phyloP scores from a whole-genome alignment of 2,797 vertebrate genomes.

The Rhodeus uyekii region DNA sequence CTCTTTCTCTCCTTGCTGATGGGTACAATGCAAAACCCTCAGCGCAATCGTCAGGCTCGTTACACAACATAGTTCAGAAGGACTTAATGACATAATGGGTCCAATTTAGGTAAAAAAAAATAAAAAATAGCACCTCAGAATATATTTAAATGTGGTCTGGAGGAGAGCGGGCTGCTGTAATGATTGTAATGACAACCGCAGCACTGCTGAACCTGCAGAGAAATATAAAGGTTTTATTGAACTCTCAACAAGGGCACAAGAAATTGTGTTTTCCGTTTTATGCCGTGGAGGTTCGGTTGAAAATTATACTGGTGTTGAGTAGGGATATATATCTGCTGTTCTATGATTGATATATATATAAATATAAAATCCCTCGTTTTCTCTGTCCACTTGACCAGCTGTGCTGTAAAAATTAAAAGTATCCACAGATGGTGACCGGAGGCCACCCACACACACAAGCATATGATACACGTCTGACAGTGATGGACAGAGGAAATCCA shows the following conservation, averaged over 20 bases:
- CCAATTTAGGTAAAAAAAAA: constrained; percentile 71
- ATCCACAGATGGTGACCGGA: constrained; percentile 47
- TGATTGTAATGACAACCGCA: constrained; percentile 2
- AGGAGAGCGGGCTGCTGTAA: constrained; percentile 6
- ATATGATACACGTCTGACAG: constrained; percentile 17
- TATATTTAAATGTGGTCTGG: constrained; percentile 64
- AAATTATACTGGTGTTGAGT: background rate
- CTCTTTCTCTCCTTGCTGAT: constrained; percentile 26
- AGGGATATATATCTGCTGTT: background rate
- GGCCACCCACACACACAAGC: background rate
- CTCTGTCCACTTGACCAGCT: constrained; percentile 37
- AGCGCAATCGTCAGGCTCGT: constrained; percentile 66
- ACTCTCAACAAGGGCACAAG: constrained; percentile 3
- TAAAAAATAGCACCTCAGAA: constrained; percentile 70
- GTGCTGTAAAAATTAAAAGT: constrained; percentile 41
- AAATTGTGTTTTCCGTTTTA: background rate
- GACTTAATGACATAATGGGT: constrained; percentile 80
- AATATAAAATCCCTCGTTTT: no score
- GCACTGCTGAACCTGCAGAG: constrained; percentile 4
- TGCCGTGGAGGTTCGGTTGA: background rate
- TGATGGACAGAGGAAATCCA: constrained; percentile 50
- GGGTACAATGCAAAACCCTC: constrained; percentile 34
- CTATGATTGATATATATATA: no score
- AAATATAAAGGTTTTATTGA: constrained; percentile 21
- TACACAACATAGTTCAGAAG: constrained; percentile 75